Base-by-base conservation (phyloP, 2,888 invertebrate genomes). In the Phragmatobia fuliginosa region DNA sequence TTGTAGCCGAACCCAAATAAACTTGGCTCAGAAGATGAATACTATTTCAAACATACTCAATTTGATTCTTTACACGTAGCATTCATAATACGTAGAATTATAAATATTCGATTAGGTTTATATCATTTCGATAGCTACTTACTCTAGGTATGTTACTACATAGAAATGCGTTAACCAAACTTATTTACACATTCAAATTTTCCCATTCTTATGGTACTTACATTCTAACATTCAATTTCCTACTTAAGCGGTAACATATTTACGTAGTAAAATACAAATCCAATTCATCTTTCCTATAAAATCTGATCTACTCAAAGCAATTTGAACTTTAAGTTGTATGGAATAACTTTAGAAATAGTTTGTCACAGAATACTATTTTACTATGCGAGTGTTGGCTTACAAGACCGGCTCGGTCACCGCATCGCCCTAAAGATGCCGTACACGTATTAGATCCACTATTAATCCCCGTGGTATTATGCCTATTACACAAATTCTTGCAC, bases 361-460 rank as follows among this genome's bases (percentile, higher is more conserved):
- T 66, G 31, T 56, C 45, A n/a, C 38, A 10, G 56, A 62, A 11
- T 66, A 62, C 60, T 60, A 66, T 60, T 71, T 63, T 56, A 32
- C 61, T 65, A 68, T 41, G 49, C 41, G 61, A 38, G 59, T 74
- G 66, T 45, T 36, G 58, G 69, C 68, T 70, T 68, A 61, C 65
- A 31, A 58, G 60, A 61, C 66, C 68, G 61, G 65, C 68, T 45
- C 64, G 70, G 71, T 72, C 73, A 75, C 80, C 80, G 70, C 71
- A 73, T 69, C 11, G 68, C 66, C 65, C 72, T 73, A 69, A 66
- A 67, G 68, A 79, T 77, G 70, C 70, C 52, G 62, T 70, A 75
- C 77, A 80, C 71, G 76, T 74, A 76, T 77, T 73, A 82, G 74
- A 79, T 73, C 68, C 68, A 72, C 74, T 75, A 82, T 80, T 79